Base-by-base conservation (phyloP, 1,140 invertebrate species). In the Acromyrmex charruanus region DNA sequence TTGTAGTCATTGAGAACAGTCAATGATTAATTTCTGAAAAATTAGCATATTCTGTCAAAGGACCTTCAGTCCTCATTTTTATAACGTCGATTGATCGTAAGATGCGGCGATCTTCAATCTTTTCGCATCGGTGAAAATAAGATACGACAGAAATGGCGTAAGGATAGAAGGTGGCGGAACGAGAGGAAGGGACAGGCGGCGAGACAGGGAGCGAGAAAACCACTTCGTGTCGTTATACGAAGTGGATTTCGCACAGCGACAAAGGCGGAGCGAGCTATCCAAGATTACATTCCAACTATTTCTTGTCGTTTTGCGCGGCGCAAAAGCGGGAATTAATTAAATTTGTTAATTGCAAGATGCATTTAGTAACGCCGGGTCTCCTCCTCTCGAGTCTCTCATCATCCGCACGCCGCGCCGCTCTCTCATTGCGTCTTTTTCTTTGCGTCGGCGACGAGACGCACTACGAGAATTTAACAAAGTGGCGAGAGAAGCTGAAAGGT, bases 321-420 rank as follows among this genome's bases (percentile, higher is more conserved):
- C 90, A 89, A 93, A 94, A 93, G 90, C 93, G 86, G 88, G 71
- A 91, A 95, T 94, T 94, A 95, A 95, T 95, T 94, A 94, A 95
- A 95, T 95, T 95, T 84, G 93, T 94, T 95, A 95, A 95, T 94
- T 95, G 92, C 91, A 92, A 93, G 92, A 93, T 93, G 93, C 91
- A 93, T 94, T 95, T 94, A 95, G 88, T 87, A 75, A 84, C 77
- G 77, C 51, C 59, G 65, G 35, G 25, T 25, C 66, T 31, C 71
- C 65, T 39, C 79, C 65, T 39, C 79, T 84, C 77, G 86, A 85
- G 81, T 66, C 79, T 69, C 69, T 31, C 85, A 21, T 77, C 66
- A 55, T 68, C 35, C 74, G 58, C 77, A 16, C 63, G 44, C 31
- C 59, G 31, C 31, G 49, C 21, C 74, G 12, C 18, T 53, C 21